Conservation (phyloP, 2,888 invertebrate genomes). For the Eulithis testata region DNA sequence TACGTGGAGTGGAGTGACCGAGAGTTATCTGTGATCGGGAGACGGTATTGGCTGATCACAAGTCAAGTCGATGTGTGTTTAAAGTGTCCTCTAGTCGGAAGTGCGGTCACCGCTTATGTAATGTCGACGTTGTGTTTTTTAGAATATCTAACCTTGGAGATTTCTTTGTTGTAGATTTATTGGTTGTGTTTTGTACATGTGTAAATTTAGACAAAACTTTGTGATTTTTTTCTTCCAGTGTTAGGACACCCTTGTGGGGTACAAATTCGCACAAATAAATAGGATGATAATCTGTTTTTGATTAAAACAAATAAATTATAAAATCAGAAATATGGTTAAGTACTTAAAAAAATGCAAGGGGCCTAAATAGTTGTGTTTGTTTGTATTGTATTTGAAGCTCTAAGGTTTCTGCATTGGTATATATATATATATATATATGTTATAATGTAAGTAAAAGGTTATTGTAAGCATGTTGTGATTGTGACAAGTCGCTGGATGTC, state of each 20-base stretch:
- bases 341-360: neutral
- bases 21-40: too few species aligned
- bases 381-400: constrained; percentile 2
- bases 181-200: constrained; percentile 4
- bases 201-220: constrained; percentile 5
- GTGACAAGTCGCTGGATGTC: constrained; percentile 24
- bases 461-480: constrained; percentile 34
- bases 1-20: too few species aligned
- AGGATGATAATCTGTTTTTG: too few species aligned
- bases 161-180: constrained; percentile 11
- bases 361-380: neutral
- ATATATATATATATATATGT: constrained; percentile 15
- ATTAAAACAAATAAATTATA: too few species aligned
- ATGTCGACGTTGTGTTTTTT: constrained; percentile 8
- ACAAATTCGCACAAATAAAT: constrained; percentile 6
- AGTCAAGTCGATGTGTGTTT: too few species aligned
- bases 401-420: constrained; percentile 28
- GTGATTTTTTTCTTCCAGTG: neutral
- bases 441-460: constrained; percentile 21
- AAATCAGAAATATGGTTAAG: too few species aligned
- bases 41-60: too few species aligned
- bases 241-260: neutral
- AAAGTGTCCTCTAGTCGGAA: too few species aligned
- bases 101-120: neutral
- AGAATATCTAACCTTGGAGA: constrained; percentile 27